A percentile compares a stretch with the other conserved stretches of the same genome.
Conservation (phyloP, 2,113 vertebrate species). For the rabbit (Oryctolagus cuniculus) region DNA sequence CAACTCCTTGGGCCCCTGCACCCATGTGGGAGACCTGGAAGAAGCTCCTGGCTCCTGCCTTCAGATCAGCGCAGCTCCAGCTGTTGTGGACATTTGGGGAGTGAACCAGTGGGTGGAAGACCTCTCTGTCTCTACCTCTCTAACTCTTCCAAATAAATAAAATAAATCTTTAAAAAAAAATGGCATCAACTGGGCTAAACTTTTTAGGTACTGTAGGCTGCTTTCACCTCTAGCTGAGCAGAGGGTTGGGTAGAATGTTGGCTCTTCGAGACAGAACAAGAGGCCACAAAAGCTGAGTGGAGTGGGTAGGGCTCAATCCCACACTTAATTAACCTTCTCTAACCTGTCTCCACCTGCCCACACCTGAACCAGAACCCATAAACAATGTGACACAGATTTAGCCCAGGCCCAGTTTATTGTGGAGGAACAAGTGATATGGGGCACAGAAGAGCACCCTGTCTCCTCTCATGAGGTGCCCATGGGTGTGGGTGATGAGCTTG, state of each 20-base stretch:
- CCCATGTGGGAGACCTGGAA: too few relatives aligned
- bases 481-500: neutral
- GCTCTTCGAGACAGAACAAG: neutral
- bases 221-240: slow-evolving; percentile 18
- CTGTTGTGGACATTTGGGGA: too few relatives aligned
- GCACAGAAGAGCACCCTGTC: neutral
- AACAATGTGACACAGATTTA: slow-evolving; percentile 35
- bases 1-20: too few relatives aligned
- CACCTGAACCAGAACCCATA: neutral
- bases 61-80: too few relatives aligned
- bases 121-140: too few relatives aligned
- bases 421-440: neutral
- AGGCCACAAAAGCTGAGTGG: neutral
- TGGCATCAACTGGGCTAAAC: neutral
- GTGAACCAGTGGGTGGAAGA: too few relatives aligned
- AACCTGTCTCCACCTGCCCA: slow-evolving; percentile 6
- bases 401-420: slow-evolving; percentile 58
- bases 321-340: neutral
- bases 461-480: neutral
- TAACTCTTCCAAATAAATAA: too few relatives aligned
- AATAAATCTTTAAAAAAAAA: too few relatives aligned
- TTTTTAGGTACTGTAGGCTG: neutral
- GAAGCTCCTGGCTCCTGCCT: too few relatives aligned
- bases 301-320: neutral
- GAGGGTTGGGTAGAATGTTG: neutral